A percentile compares a stretch with the other conserved stretches of the same genome.
These are phyloP conservation scores for Podotricha telesiphe DNA, from an alignment of 2,888 invertebrate genomes.

Conservation along the genomic window DNA sequence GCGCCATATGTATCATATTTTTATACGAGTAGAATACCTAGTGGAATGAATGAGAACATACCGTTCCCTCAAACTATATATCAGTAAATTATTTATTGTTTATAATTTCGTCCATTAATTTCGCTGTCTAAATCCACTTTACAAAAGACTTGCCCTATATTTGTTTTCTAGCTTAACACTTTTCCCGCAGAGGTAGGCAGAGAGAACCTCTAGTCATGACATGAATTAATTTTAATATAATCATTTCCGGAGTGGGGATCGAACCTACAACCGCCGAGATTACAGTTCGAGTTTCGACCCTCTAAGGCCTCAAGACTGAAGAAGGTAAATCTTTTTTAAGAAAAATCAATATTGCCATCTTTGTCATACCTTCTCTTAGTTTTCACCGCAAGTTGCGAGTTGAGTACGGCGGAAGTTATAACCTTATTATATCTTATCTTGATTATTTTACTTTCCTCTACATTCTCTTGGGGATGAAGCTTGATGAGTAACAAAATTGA, in stretches of 20 bases:
- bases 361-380: background rate
- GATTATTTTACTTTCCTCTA: background rate
- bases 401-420: conserved; percentile 4
- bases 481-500: background rate
- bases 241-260: too few relatives aligned
- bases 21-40: background rate
- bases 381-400: background rate
- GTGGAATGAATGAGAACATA: too few relatives aligned
- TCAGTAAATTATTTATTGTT: background rate
- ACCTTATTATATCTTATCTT: background rate
- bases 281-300: too few relatives aligned
- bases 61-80: background rate
- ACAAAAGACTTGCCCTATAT: too few relatives aligned
- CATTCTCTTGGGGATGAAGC: background rate
- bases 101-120: too few relatives aligned
- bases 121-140: too few relatives aligned
- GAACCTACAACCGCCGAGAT: too few relatives aligned
- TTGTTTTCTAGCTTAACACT: too few relatives aligned
- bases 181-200: too few relatives aligned
- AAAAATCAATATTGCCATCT: background rate
- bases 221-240: too few relatives aligned
- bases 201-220: too few relatives aligned
- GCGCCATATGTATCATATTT: background rate
- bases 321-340: background rate
- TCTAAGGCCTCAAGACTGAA: too few relatives aligned